Percentiles rank a stretch among this genome's conserved stretches.
Evolutionary conservation across 2,888 invertebrate genomes (phyloP).

Genomic region (Hypsopygia costalis): DNA sequence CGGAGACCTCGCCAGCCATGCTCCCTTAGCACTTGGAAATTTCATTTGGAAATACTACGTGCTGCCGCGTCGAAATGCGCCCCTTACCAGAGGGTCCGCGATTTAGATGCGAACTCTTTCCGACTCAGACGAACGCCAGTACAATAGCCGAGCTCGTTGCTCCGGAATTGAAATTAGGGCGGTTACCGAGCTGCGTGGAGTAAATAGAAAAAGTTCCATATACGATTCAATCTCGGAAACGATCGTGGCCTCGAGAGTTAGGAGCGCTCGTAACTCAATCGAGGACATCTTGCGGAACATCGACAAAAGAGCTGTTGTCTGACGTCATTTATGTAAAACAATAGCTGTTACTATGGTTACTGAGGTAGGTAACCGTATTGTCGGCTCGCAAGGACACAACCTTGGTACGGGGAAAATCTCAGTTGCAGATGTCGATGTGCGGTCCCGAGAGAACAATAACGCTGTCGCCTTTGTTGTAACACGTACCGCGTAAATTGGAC

Average conservation of each 20-base stretch:
- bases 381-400: slow-evolving; percentile 32
- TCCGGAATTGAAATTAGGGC: slow-evolving; percentile 65
- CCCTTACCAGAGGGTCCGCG: slow-evolving; percentile 48
- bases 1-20: slow-evolving; percentile 37
- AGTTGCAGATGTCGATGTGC: slow-evolving; percentile 38
- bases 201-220: slow-evolving; percentile 58
- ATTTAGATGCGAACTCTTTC: slow-evolving; percentile 52
- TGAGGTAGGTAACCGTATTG: slow-evolving; percentile 30
- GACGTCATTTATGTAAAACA: slow-evolving; percentile 46
- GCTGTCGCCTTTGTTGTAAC: slow-evolving; percentile 45
- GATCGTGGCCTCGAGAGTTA: slow-evolving; percentile 40
- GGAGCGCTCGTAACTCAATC: slow-evolving; percentile 30
- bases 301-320: slow-evolving; percentile 22
- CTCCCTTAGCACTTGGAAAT: slow-evolving; percentile 61
- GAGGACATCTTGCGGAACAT: slow-evolving; percentile 25
- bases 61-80: slow-evolving; percentile 59
- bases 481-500: slow-evolving; percentile 49
- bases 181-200: slow-evolving; percentile 40
- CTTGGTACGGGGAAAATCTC: slow-evolving; percentile 46
- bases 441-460: slow-evolving; percentile 52
- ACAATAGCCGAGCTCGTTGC: slow-evolving; percentile 56
- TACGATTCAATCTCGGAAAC: slow-evolving; percentile 48
- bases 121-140: slow-evolving; percentile 50
- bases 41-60: slow-evolving; percentile 72
- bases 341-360: slow-evolving; percentile 37